Conservation (phyloP, 2,797 vertebrate species). For the Avahi laniger region DNA sequence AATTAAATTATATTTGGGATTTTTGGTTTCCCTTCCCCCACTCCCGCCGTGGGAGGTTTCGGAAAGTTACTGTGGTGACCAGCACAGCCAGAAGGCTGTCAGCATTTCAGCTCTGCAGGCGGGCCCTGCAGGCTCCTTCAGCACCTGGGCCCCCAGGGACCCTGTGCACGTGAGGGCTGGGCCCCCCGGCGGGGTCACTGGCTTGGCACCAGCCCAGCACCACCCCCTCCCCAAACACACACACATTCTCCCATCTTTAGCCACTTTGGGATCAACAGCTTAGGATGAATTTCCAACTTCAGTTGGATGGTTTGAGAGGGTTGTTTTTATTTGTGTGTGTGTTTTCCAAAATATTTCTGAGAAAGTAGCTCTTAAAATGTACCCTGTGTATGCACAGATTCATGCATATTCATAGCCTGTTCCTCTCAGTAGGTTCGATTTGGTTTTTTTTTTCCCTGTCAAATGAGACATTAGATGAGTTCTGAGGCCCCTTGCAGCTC, state of each 20-base stretch:
- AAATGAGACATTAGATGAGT: background rate
- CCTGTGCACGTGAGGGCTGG: background rate
- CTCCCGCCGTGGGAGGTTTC: constrained; percentile 74
- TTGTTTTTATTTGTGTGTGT: constrained; percentile 40
- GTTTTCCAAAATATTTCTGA: constrained; percentile 70
- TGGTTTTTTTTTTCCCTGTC: constrained; percentile 39
- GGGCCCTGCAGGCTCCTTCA: constrained; percentile 53
- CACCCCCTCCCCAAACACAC: too few relatives aligned
- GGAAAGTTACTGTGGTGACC: constrained; percentile 80
- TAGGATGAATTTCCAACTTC: constrained; percentile 53
- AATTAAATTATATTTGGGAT: constrained; percentile 81
- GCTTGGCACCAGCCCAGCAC: background rate
- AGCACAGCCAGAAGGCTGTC: constrained; percentile 66
- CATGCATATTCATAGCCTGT: constrained; percentile 54
- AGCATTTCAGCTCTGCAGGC: constrained; percentile 54
- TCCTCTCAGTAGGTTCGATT: background rate
- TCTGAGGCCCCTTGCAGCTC: background rate
- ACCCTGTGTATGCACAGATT: constrained; percentile 25
- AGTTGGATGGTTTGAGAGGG: background rate
- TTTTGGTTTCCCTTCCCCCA: constrained; percentile 75
- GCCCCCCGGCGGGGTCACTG: background rate
- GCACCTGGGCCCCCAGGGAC: constrained; percentile 39
- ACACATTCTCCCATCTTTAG: background rate
- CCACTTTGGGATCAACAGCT: constrained; percentile 39
- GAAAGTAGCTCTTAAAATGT: constrained; percentile 61